Conservation (phyloP, 2,797 vertebrate species). For the Channallabes apus region DNA sequence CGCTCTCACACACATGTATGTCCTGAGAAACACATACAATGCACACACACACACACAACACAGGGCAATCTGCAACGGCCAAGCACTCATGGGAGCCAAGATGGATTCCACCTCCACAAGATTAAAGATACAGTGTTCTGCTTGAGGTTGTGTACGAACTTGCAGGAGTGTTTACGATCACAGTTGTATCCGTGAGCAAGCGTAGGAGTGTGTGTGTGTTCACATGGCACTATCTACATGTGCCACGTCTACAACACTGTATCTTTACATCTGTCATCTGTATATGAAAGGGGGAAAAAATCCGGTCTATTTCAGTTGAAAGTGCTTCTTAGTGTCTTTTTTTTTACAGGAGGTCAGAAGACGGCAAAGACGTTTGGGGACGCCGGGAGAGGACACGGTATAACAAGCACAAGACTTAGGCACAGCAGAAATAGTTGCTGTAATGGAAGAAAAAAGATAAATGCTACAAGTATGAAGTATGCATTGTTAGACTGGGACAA, state of each 20-base stretch:
- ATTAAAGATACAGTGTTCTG: conserved; percentile 58
- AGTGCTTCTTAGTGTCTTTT: conserved; percentile 49
- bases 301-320: conserved; percentile 31
- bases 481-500: conserved; percentile 3
- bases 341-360: conserved; percentile 48
- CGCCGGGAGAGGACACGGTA: conserved; percentile 38
- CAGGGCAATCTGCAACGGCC: conserved; percentile 28
- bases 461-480: conserved; percentile 25
- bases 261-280: conserved; percentile 54
- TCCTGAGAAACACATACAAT: too few species aligned
- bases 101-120: conserved; percentile 39
- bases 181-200: not conserved
- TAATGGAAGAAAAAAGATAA: not conserved
- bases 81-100: conserved; percentile 34
- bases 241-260: conserved; percentile 33
- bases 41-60: conserved; percentile 15
- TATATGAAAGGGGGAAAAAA: conserved; percentile 36
- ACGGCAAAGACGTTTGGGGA: not conserved
- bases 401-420: conserved; percentile 52
- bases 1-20: conserved; percentile 16
- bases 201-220: conserved; percentile 15
- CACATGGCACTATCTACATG: conserved; percentile 3
- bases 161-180: not conserved
- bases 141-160: not conserved
- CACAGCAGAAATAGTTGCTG: conserved; percentile 18